Percentiles rank a stretch among this genome's conserved stretches.
Evolutionary conservation across 2,888 invertebrate genomes (phyloP).

Genomic region (Deroplatys truncata): DNA sequence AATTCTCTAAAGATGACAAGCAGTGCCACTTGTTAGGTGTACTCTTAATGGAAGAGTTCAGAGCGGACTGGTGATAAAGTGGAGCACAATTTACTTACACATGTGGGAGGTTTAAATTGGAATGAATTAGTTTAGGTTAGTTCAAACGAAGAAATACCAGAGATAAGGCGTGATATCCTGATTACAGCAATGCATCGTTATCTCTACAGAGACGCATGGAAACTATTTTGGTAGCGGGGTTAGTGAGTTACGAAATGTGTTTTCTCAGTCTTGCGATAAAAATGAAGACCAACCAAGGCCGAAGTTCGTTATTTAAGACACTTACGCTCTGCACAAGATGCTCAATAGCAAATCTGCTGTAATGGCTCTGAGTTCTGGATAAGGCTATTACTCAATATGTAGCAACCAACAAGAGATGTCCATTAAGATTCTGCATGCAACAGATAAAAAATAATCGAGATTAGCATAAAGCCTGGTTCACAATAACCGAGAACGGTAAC

Average conservation of each 20-base stretch:
- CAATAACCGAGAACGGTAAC: too few species aligned
- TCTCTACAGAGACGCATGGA: neutral
- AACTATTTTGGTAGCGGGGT: neutral
- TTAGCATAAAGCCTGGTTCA: too few species aligned
- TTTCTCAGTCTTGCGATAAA: neutral
- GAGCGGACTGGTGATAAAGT: neutral
- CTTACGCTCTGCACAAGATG: neutral
- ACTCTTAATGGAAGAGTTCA: neutral
- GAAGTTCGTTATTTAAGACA: neutral
- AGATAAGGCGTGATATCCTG: neutral
- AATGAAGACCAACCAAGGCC: neutral
- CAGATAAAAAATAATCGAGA: too few species aligned
- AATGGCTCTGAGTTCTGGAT: too few species aligned
- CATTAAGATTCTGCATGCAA: too few species aligned
- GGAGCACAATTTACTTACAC: too few species aligned
- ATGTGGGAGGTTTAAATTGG: neutral
- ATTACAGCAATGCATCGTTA: neutral
- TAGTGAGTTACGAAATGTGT: neutral
- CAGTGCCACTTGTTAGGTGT: too few species aligned
- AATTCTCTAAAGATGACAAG: too few species aligned
- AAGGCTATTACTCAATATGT: too few species aligned
- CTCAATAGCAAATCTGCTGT: too few species aligned
- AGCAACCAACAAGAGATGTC: too few species aligned
- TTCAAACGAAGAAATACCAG: neutral
- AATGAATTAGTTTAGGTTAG: neutral